Percentiles rank a stretch among this genome's conserved stretches.
Conservation (phyloP, 1,140 invertebrate species). For the Neodiprion lecontei region DNA sequence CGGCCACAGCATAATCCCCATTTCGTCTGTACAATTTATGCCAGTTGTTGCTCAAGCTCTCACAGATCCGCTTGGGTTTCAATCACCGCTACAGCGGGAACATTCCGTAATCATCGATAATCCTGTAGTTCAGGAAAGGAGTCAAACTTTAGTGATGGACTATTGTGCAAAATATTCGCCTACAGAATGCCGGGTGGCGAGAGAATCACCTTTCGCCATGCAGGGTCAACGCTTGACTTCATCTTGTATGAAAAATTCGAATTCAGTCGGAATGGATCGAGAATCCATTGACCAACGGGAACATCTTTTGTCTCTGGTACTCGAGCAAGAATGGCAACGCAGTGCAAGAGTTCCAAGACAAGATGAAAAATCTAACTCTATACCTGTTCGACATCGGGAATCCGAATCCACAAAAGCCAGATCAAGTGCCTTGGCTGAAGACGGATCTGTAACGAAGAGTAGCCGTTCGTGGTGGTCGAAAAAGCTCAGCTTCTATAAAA, state of each 20-base stretch:
- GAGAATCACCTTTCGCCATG: neutral
- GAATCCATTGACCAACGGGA: neutral
- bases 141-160: neutral
- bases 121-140: neutral
- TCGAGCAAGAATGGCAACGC: neutral
- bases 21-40: neutral
- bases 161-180: no score
- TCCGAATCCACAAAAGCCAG: neutral
- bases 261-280: neutral
- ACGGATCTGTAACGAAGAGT: no score
- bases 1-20: neutral
- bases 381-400: neutral
- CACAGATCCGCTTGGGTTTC: neutral
- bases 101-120: conserved; percentile 1
- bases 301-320: neutral
- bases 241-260: neutral
- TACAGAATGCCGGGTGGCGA: neutral
- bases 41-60: neutral
- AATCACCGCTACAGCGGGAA: neutral
- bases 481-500: neutral
- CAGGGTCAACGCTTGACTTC: neutral
- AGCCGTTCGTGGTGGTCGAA: neutral
- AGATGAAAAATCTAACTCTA: neutral
- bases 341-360: no score
- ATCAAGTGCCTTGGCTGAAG: neutral